Evolutionary conservation across 1,140 invertebrate species (phyloP).

Genomic region (Samia ricini): DNA sequence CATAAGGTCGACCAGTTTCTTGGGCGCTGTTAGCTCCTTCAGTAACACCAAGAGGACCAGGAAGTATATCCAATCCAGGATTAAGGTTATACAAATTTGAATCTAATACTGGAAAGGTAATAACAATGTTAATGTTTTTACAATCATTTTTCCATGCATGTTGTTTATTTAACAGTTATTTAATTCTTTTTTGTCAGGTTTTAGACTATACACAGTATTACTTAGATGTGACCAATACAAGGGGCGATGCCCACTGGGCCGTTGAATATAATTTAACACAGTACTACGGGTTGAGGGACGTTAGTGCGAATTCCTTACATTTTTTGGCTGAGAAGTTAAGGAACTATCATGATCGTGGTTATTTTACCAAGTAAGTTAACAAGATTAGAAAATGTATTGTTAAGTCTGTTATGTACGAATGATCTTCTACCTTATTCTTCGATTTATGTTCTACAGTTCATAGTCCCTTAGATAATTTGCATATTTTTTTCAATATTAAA

Average conservation of each 20-base stretch:
- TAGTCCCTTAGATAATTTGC: too few species aligned
- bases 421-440: neutral
- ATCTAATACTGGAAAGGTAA: constrained; percentile 87
- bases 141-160: neutral
- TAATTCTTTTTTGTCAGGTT: constrained; percentile 77
- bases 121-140: constrained; percentile 26
- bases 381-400: neutral
- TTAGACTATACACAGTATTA: constrained; percentile 94
- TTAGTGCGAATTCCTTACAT: constrained; percentile 84
- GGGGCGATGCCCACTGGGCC: constrained; percentile 84
- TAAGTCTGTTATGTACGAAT: neutral
- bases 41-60: constrained; percentile 87
- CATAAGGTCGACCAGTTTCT: constrained; percentile 84
- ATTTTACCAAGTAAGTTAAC: constrained; percentile 53
- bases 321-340: constrained; percentile 83
- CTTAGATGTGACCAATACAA: constrained; percentile 89
- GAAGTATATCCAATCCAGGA: constrained; percentile 91
- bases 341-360: constrained; percentile 46
- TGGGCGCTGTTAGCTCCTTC: constrained; percentile 92
- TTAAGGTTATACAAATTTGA: constrained; percentile 93
- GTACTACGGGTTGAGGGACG: constrained; percentile 85
- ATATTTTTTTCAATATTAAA: too few species aligned
- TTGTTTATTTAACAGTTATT: neutral
- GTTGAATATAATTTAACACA: constrained; percentile 88
- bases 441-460: neutral